Evolutionary conservation across 2,888 invertebrate species (phyloP).

Genomic region (Tinea trinotella): DNA sequence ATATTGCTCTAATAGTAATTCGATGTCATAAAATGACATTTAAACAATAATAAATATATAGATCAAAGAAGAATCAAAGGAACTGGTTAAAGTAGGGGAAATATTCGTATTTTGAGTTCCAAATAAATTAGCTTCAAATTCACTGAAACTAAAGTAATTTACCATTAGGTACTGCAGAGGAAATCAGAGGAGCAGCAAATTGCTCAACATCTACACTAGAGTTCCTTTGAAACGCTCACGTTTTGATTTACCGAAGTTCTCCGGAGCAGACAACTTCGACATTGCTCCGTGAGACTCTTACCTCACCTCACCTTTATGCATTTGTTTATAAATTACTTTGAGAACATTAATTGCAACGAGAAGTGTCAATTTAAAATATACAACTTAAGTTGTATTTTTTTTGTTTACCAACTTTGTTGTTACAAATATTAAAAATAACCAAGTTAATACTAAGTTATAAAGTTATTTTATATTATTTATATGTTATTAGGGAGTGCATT

Average conservation of each 20-base stretch:
- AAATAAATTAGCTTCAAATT: conserved; percentile 6
- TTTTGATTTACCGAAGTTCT: conserved; percentile 17
- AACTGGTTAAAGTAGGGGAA: not conserved
- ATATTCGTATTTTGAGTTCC: not conserved
- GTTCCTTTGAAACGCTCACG: conserved; percentile 26
- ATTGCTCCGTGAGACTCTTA: conserved; percentile 4
- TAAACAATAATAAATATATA: too few species aligned
- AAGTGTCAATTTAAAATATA: too few species aligned
- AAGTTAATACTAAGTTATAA: too few species aligned
- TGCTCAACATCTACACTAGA: conserved; percentile 29
- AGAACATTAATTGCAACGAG: too few species aligned
- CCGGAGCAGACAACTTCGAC: not conserved
- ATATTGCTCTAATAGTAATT: too few species aligned
- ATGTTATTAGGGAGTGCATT: too few species aligned
- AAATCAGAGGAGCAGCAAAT: conserved; percentile 33
- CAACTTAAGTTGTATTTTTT: too few species aligned
- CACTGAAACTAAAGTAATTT: conserved; percentile 30
- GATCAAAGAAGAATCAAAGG: too few species aligned
- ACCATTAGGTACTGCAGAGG: conserved; percentile 25
- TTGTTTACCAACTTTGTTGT: too few species aligned
- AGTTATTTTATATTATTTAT: too few species aligned
- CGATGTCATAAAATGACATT: too few species aligned
- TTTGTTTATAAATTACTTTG: not conserved
- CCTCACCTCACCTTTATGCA: not conserved
- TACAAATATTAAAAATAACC: too few species aligned